Evolutionary conservation across 2,113 vertebrate genomes (phyloP).

Genomic region (Tor tambroides): DNA sequence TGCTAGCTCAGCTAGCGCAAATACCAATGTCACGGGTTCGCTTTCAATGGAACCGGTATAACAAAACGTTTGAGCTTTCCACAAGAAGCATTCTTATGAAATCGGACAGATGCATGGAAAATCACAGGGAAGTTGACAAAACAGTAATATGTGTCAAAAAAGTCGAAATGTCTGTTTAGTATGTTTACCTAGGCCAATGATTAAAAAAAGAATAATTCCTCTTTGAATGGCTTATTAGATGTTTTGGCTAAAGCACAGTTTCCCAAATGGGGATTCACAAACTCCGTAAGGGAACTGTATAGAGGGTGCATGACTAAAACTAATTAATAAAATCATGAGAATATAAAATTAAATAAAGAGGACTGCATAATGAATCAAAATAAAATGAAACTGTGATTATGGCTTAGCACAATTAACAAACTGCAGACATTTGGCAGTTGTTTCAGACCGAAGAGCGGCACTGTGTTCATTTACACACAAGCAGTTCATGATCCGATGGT

Average conservation of each 20-base stretch:
- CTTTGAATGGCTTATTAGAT: not conserved
- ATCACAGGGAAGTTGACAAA: not conserved
- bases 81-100: not conserved
- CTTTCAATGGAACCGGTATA: not conserved
- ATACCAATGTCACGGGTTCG: not conserved
- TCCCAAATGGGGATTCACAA: too few relatives aligned
- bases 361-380: not conserved
- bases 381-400: not conserved
- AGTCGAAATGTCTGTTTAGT: too few relatives aligned
- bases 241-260: not conserved
- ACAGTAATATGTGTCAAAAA: not conserved
- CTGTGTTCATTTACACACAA: not conserved
- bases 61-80: not conserved
- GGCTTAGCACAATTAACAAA: not conserved
- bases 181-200: not conserved
- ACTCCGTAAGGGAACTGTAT: not conserved
- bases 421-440: not conserved
- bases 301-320: not conserved
- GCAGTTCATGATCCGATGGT: not conserved
- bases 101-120: not conserved
- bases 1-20: not conserved
- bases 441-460: not conserved
- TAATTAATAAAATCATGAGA: not conserved
- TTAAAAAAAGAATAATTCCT: not conserved
- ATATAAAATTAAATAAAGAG: not conserved